Evolutionary conservation across 2,888 invertebrate genomes (phyloP).

Genomic region (Pseudococcus jackbeardsleyi): DNA sequence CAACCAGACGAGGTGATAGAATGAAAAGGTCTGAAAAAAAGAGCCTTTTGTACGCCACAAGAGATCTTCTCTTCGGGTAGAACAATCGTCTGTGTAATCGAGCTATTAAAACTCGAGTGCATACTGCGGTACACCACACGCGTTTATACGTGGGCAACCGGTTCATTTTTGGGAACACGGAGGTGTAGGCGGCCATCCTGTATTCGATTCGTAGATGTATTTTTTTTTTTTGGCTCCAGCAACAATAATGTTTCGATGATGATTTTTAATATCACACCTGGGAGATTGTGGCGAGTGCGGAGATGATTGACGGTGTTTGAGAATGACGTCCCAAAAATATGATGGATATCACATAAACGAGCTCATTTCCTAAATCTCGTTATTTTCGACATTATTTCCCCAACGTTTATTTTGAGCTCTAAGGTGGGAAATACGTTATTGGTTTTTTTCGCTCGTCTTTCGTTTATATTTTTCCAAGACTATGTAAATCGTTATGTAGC

Average conservation of each 20-base stretch:
- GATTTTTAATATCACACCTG: slow-evolving; percentile 17
- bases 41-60: background rate
- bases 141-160: slow-evolving; percentile 26
- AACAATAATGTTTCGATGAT: background rate
- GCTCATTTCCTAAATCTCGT: slow-evolving; percentile 25
- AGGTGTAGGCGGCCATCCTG: slow-evolving; percentile 3
- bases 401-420: background rate
- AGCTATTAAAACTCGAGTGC: background rate
- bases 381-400: background rate
- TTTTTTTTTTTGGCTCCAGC: background rate
- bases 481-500: slow-evolving; percentile 1
- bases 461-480: slow-evolving; percentile 15
- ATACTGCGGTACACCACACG: slow-evolving; percentile 22
- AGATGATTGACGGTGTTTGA: slow-evolving; percentile 20
- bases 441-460: background rate
- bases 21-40: background rate
- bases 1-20: background rate
- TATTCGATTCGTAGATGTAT: background rate
- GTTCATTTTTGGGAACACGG: background rate
- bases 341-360: slow-evolving; percentile 25
- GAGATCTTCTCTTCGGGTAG: background rate
- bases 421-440: background rate
- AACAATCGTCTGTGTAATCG: slow-evolving; percentile 16
- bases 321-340: background rate
- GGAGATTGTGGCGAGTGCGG: slow-evolving; percentile 1